phyloP scores from a whole-genome alignment of 2,113 vertebrate species.

The Eudyptes chrysolophus region DNA sequence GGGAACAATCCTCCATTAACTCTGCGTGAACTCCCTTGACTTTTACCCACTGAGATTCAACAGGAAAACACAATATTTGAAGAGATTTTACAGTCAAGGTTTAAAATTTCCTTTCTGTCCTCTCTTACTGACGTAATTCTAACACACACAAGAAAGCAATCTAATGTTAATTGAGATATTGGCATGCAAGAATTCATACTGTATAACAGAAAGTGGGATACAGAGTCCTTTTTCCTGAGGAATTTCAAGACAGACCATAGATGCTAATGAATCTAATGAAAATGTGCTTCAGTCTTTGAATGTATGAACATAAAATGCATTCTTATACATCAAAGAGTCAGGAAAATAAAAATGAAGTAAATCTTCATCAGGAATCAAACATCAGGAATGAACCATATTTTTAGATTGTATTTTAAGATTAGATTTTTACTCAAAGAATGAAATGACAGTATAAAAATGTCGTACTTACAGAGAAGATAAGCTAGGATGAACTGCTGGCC shows the following conservation, averaged over 20 bases:
- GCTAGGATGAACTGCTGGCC: background rate
- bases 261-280: constrained; percentile 6
- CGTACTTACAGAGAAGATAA: background rate
- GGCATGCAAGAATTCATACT: background rate
- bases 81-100: background rate
- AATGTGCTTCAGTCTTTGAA: background rate
- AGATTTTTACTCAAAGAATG: background rate
- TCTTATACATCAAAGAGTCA: background rate
- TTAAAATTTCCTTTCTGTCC: background rate
- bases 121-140: background rate
- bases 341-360: background rate
- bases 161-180: background rate
- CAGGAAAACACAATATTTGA: background rate
- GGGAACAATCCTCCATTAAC: background rate
- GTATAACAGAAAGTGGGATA: background rate
- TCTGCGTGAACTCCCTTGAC: background rate
- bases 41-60: background rate
- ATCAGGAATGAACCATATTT: background rate
- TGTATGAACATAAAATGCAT: background rate
- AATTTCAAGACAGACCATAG: background rate
- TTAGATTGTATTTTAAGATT: background rate
- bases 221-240: background rate
- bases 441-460: background rate
- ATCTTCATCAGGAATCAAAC: background rate
- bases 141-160: background rate